phyloP scores from a whole-genome alignment of 1,140 invertebrate species.

The Drosophila nannoptera region DNA sequence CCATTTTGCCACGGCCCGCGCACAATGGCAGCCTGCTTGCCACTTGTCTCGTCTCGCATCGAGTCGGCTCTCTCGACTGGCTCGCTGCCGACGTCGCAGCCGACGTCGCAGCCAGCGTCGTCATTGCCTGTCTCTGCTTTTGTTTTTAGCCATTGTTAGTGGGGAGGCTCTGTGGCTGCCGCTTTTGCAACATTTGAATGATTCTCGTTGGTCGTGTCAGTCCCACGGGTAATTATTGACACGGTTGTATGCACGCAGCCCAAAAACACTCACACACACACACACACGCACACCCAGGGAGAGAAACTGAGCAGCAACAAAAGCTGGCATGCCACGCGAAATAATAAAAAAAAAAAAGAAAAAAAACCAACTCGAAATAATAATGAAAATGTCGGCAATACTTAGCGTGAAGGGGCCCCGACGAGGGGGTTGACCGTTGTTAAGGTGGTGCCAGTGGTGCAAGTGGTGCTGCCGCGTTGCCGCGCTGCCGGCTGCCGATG shows the following conservation, averaged over 20 bases:
- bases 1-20: slow-evolving; percentile 58
- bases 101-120: slow-evolving; percentile 35
- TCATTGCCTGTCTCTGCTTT: slow-evolving; percentile 59
- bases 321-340: slow-evolving; percentile 66
- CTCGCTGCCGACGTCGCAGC: slow-evolving; percentile 23
- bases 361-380: slow-evolving; percentile 67
- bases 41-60: slow-evolving; percentile 27
- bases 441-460: slow-evolving; percentile 13
- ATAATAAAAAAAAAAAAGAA: slow-evolving; percentile 54
- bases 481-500: not conserved
- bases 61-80: slow-evolving; percentile 44
- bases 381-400: slow-evolving; percentile 74
- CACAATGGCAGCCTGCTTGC: slow-evolving; percentile 41
- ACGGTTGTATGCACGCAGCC: slow-evolving; percentile 79
- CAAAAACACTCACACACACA: slow-evolving; percentile 59
- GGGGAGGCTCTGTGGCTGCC: slow-evolving; percentile 40
- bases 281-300: slow-evolving; percentile 9
- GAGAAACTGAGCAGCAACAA: slow-evolving; percentile 38
- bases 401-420: slow-evolving; percentile 33
- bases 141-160: slow-evolving; percentile 76
- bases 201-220: slow-evolving; percentile 78
- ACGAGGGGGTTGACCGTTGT: slow-evolving; percentile 12
- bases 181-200: slow-evolving; percentile 77
- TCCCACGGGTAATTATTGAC: slow-evolving; percentile 79
- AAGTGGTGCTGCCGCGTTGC: slow-evolving; percentile 5